Conservation (phyloP, 1,140 invertebrate genomes). For the Drosophila trapezifrons region DNA sequence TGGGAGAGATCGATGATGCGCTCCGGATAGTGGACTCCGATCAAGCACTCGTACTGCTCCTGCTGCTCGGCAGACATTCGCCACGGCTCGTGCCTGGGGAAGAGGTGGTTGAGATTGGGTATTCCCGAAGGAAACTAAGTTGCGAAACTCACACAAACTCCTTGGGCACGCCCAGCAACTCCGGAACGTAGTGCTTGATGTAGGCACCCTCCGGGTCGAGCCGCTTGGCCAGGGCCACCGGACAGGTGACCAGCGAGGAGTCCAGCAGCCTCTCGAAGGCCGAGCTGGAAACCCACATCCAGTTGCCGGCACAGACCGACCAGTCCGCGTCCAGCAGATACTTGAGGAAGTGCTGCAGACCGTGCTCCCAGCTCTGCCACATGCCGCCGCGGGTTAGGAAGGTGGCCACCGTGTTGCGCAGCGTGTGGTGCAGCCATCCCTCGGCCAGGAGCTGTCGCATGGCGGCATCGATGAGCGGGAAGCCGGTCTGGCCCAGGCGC, state of each 20-base stretch:
- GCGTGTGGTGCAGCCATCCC: slow-evolving; percentile 89
- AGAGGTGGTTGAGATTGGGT: neutral
- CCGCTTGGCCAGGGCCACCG: slow-evolving; percentile 88
- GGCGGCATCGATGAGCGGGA: slow-evolving; percentile 90
- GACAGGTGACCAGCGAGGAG: slow-evolving; percentile 87
- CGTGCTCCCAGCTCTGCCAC: slow-evolving; percentile 90
- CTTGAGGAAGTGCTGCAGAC: slow-evolving; percentile 87
- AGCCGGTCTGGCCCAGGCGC: slow-evolving; percentile 89
- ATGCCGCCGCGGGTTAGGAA: slow-evolving; percentile 90
- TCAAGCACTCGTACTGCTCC: slow-evolving; percentile 87
- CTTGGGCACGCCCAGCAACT: slow-evolving; percentile 87
- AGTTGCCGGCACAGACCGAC: slow-evolving; percentile 91
- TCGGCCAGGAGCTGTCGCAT: slow-evolving; percentile 88
- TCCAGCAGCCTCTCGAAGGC: slow-evolving; percentile 89
- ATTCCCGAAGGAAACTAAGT: neutral
- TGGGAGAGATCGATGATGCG: slow-evolving; percentile 88
- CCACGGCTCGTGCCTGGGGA: slow-evolving; percentile 89
- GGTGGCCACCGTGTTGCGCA: slow-evolving; percentile 89
- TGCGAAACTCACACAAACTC: slow-evolving; percentile 87
- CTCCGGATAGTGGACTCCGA: slow-evolving; percentile 89
- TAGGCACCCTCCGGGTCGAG: slow-evolving; percentile 89
- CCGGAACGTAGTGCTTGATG: slow-evolving; percentile 89
- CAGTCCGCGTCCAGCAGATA: slow-evolving; percentile 90
- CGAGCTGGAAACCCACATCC: slow-evolving; percentile 92
- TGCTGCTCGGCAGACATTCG: slow-evolving; percentile 89